Evolutionary conservation across 2,113 vertebrate species (phyloP).

Genomic region (Sander vitreus): DNA sequence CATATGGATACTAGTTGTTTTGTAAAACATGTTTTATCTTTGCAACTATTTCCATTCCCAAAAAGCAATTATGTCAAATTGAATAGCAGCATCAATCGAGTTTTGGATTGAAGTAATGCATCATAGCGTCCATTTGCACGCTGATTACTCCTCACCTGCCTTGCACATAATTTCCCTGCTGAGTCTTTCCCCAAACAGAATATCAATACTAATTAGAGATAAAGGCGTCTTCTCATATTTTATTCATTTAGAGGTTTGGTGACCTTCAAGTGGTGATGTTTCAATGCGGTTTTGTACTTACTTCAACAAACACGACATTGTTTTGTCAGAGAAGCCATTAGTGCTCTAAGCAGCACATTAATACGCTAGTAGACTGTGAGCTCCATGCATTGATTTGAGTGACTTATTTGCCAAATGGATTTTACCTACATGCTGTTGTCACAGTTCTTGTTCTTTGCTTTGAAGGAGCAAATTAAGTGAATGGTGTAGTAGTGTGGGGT

Average conservation of each 20-base stretch:
- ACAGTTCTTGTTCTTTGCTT: conserved; percentile 17
- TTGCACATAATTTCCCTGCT: conserved; percentile 40
- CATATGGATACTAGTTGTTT: not conserved
- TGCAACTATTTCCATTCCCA: conserved; percentile 25
- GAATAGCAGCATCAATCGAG: conserved; percentile 27
- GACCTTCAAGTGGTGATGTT: conserved; percentile 35
- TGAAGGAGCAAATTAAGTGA: conserved; percentile 22
- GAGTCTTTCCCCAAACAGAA: conserved; percentile 42
- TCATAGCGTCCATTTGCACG: conserved; percentile 42
- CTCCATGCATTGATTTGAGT: conserved; percentile 34
- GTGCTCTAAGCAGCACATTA: conserved; percentile 7
- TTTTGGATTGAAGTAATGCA: conserved; percentile 48
- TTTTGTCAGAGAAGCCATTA: conserved; percentile 40
- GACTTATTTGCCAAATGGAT: conserved; percentile 50
- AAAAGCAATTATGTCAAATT: conserved; percentile 37
- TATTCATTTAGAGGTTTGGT: conserved; percentile 55
- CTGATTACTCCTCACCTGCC: conserved; percentile 40
- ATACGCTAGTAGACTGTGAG: conserved; percentile 2
- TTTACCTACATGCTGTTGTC: conserved; percentile 22
- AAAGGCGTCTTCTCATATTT: conserved; percentile 53
- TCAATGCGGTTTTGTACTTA: conserved; percentile 19
- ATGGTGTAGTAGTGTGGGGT: not conserved
- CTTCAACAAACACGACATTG: conserved; percentile 10
- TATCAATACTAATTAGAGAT: conserved; percentile 58
- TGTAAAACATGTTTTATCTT: conserved; percentile 29